These are phyloP conservation scores for Nymphalis urticae DNA, from an alignment of 2,888 invertebrate species.

Conservation along the genomic window DNA sequence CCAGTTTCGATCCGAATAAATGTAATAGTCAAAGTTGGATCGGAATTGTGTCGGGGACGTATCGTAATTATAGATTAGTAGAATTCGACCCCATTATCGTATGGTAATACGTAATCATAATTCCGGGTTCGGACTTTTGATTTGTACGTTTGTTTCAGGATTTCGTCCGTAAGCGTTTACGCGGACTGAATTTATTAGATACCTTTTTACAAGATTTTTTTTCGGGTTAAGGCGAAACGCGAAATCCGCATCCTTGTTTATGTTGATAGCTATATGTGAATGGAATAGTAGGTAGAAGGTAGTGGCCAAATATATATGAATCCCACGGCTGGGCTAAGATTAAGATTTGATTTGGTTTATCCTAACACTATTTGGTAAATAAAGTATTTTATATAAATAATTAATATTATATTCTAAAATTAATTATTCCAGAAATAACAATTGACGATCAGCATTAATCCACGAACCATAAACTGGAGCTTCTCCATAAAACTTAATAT, in stretches of 20 bases:
- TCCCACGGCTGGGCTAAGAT: too few relatives aligned
- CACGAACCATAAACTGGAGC: slow-evolving; percentile 18
- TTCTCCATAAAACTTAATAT: slow-evolving; percentile 26
- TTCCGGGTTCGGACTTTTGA: slow-evolving; percentile 51
- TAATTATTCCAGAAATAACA: slow-evolving; percentile 8
- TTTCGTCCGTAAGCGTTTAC: slow-evolving; percentile 56
- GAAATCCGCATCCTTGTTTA: too few relatives aligned
- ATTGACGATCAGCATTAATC: slow-evolving; percentile 20
- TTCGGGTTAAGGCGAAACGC: neutral
- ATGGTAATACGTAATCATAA: slow-evolving; percentile 45
- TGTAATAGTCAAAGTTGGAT: too few relatives aligned
- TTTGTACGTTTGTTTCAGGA: slow-evolving; percentile 48
- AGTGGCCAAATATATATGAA: too few relatives aligned
- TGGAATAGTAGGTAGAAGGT: too few relatives aligned
- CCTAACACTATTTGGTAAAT: too few relatives aligned
- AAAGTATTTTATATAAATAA: too few relatives aligned
- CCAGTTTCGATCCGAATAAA: too few relatives aligned
- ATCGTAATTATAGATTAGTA: slow-evolving; percentile 37
- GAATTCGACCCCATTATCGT: slow-evolving; percentile 30
- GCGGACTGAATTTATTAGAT: slow-evolving; percentile 53
- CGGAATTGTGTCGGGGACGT: slow-evolving; percentile 49
- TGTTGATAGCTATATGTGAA: too few relatives aligned
- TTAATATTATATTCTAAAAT: too few relatives aligned
- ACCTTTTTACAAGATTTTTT: slow-evolving; percentile 12
- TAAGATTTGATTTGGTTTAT: too few relatives aligned